phyloP scores from a whole-genome alignment of 2,797 vertebrate genomes.

The Enteromius radiatus region DNA sequence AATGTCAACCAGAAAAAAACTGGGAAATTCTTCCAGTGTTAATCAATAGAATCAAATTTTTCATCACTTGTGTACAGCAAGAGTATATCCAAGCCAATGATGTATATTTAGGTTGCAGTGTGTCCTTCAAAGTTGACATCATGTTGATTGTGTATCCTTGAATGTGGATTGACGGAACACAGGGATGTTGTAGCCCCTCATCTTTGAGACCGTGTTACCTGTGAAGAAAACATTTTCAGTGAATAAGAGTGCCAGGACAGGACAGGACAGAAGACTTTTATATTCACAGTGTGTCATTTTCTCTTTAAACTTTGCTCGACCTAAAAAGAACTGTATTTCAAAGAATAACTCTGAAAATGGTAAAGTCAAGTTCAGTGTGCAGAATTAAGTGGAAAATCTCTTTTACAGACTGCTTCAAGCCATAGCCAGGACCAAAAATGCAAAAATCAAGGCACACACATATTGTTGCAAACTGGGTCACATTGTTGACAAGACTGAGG shows the following conservation, averaged over 20 bases:
- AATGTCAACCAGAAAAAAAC: conserved; percentile 63
- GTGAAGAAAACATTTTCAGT: conserved; percentile 57
- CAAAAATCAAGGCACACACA: conserved; percentile 38
- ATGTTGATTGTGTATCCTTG: conserved; percentile 53
- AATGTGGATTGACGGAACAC: conserved; percentile 31
- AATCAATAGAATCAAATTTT: conserved; percentile 45
- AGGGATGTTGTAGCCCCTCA: conserved; percentile 41
- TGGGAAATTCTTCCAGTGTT: conserved; percentile 7
- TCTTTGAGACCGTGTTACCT: conserved; percentile 46
- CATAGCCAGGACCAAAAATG: conserved; percentile 5
- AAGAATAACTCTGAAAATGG: conserved; percentile 54
- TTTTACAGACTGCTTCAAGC: conserved; percentile 47
- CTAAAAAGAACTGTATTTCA: conserved; percentile 35
- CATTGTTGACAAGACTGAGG: conserved; percentile 46
- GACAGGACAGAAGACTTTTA: conserved; percentile 76
- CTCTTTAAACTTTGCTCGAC: conserved; percentile 38
- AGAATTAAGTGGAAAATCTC: conserved; percentile 58
- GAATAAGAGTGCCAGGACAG: conserved; percentile 32
- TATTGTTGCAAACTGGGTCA: conserved; percentile 54
- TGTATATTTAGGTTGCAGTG: conserved; percentile 52
- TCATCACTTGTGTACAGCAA: conserved; percentile 32
- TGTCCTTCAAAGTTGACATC: conserved; percentile 50
- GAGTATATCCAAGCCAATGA: conserved; percentile 40
- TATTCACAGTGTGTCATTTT: conserved; percentile 47
- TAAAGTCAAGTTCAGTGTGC: conserved; percentile 47